phyloP scores from a whole-genome alignment of 2,113 vertebrate species.

The Pseudonaja textilis region DNA sequence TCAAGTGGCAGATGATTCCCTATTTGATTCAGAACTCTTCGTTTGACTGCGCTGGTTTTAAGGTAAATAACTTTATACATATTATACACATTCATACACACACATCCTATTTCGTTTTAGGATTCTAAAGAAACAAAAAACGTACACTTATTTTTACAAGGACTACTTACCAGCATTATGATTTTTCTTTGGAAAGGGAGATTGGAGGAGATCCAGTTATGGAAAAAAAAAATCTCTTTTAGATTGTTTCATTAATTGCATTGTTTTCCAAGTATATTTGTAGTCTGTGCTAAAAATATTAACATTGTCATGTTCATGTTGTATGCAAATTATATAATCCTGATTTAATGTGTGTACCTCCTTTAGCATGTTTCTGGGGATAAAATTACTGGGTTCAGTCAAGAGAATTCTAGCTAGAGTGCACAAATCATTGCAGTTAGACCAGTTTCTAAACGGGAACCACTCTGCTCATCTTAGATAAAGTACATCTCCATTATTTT shows the following conservation, averaged over 20 bases:
- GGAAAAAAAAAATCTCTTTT: background rate
- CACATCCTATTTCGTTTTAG: background rate
- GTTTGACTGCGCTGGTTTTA: constrained; percentile 46
- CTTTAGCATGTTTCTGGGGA: background rate
- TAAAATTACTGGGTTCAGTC: background rate
- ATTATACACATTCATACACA: background rate
- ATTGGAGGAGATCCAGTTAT: background rate
- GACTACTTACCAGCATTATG: constrained; percentile 34
- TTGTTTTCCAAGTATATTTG: background rate
- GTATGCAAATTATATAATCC: background rate
- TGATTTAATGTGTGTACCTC: background rate
- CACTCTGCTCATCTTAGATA: background rate
- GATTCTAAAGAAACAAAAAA: background rate
- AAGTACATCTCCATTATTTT: background rate
- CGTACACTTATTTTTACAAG: constrained; percentile 35
- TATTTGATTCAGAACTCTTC: constrained; percentile 52
- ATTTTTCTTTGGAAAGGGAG: constrained; percentile 8
- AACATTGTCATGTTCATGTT: background rate
- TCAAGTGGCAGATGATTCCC: background rate
- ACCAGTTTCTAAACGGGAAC: background rate
- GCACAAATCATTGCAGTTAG: background rate
- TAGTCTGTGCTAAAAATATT: constrained; percentile 13
- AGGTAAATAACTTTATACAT: background rate
- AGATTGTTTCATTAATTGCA: background rate
- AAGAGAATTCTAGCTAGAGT: background rate